Percentiles rank a stretch among this genome's conserved stretches.
Conservation (phyloP, 2,797 vertebrate genomes). For the Melanotaenia nigrans region DNA sequence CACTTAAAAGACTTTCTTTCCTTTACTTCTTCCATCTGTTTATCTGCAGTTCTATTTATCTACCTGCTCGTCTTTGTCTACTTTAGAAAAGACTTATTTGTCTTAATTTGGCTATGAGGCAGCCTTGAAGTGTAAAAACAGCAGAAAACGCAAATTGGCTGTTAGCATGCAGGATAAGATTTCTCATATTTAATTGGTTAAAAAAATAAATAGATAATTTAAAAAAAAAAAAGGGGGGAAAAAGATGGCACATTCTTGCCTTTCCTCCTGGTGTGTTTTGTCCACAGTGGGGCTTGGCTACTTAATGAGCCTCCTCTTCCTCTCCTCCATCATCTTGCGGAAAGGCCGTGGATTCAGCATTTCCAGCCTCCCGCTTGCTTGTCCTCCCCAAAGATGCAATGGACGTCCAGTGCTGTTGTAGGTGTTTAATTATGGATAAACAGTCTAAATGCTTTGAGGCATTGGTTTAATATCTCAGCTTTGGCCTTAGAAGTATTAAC, state of each 20-base stretch:
- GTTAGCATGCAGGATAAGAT: conserved; percentile 75
- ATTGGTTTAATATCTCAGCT: conserved; percentile 84
- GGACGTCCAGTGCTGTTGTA: conserved; percentile 78
- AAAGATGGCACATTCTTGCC: conserved; percentile 65
- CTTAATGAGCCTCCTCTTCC: conserved; percentile 81
- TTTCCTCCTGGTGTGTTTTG: conserved; percentile 72
- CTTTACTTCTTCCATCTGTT: conserved; percentile 27
- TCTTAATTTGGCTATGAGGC: conserved; percentile 73
- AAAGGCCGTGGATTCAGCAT: conserved; percentile 81
- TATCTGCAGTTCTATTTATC: conserved; percentile 29
- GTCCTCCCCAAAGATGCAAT: conserved; percentile 78
- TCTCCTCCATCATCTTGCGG: conserved; percentile 80
- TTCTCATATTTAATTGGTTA: conserved; percentile 84
- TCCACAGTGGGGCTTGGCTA: conserved; percentile 75
- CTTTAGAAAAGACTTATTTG: conserved; percentile 53
- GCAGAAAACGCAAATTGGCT: conserved; percentile 78
- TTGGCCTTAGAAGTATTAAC: conserved; percentile 71
- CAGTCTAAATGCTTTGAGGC: conserved; percentile 84
- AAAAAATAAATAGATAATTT: conserved; percentile 28
- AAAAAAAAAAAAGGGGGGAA: conserved; percentile 42
- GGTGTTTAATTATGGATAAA: conserved; percentile 86
- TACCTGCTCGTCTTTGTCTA: conserved; percentile 44
- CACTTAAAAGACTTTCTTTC: conserved; percentile 54
- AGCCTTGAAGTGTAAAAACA: conserved; percentile 72
- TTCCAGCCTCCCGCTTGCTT: conserved; percentile 70